These are phyloP conservation scores for Aspidapion aeneum DNA, from an alignment of 2,888 invertebrate genomes.

Conservation along the genomic window DNA sequence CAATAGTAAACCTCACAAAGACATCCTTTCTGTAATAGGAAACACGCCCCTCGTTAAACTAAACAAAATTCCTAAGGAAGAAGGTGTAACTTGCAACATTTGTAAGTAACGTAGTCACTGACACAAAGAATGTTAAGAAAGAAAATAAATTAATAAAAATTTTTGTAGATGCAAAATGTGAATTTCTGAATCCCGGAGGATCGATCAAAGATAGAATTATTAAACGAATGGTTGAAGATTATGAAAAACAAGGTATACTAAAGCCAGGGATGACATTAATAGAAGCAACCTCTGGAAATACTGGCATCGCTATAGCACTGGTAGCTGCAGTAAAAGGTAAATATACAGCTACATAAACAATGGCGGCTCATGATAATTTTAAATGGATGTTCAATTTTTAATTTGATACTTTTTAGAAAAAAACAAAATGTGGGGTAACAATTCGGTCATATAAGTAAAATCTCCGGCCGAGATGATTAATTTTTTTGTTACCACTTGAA, in stretches of 20 bases:
- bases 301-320: constrained; percentile 91
- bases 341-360: not conserved
- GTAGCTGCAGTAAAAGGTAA: constrained; percentile 78
- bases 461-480: not conserved
- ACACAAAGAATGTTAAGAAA: too few relatives aligned
- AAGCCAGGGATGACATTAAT: constrained; percentile 89
- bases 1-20: constrained; percentile 56
- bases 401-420: constrained; percentile 7
- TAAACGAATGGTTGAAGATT: constrained; percentile 89
- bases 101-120: too few relatives aligned
- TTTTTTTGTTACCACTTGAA: not conserved
- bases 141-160: too few relatives aligned
- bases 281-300: constrained; percentile 86
- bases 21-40: constrained; percentile 74
- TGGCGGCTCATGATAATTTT: not conserved
- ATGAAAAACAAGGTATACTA: constrained; percentile 77
- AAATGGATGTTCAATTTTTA: too few relatives aligned
- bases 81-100: constrained; percentile 79
- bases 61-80: constrained; percentile 69
- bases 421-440: too few relatives aligned
- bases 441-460: too few relatives aligned
- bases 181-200: constrained; percentile 94
- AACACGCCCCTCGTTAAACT: constrained; percentile 78
- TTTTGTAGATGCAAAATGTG: constrained; percentile 89
- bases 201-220: constrained; percentile 94